Evolutionary conservation across 2,888 invertebrate genomes (phyloP), one percentile per base, ranked within the genome.

Genomic region (Deilephila elpenor): DNA sequence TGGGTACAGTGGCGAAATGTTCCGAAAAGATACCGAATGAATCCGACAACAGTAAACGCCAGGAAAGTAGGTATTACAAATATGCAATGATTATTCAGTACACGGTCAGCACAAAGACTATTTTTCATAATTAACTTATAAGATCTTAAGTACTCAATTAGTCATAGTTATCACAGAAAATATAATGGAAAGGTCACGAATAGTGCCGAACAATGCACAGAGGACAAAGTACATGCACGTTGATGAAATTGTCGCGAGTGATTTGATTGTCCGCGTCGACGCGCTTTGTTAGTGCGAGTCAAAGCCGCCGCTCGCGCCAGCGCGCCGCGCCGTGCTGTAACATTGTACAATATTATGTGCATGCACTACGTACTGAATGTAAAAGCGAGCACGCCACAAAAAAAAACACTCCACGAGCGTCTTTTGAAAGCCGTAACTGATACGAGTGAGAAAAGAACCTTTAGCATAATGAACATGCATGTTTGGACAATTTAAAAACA

Each of bases 181-280:
- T 67, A 61, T 60, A 59, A 70, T n/a, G 59, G 20, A 60, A 59
- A 73, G 59, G 70, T 67, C 25, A 67, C 44, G 67, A 67, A 56
- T 56, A 56, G 25, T 51, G 14, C 20, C 25, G 44, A 67, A 67
- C 67, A 51, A 67, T 25, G 51, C 44, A 62, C 61, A 53, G 71
- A 64, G 62, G 25, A 32, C 73, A 59, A 64, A 62, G 14, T 56
- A 59, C 59, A 67, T 34, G 51, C 25, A 20, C 62, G 29, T n/a
- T 59, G 20, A 72, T 73, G 89, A 90, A 89, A 89, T 88, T 88
- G 90, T 89, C 89, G 86, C 86, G 85, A 84, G 87, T 88, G 89
- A 92, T 91, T 89, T 87, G 88, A 92, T 90, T 90, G 92, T 91
- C 84, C 83, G 84, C 80, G 81, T 83, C 85, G 86, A 87, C 88